Conservation (phyloP, 2,888 invertebrate species). For the Siphonodentalium dalli region DNA sequence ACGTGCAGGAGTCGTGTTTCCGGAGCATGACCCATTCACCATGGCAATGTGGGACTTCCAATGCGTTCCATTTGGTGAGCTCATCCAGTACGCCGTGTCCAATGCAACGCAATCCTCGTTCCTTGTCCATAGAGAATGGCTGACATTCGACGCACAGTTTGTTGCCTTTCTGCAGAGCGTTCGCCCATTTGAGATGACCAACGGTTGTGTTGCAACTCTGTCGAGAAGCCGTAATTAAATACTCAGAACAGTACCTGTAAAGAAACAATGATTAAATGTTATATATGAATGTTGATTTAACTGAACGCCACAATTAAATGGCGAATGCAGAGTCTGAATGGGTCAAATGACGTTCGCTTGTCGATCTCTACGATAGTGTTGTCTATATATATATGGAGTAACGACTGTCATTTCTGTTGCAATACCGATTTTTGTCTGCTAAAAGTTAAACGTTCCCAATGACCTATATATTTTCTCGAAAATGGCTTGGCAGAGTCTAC, state of each 20-base stretch:
- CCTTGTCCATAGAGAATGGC: slow-evolving; percentile 78
- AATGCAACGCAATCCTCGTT: slow-evolving; percentile 77
- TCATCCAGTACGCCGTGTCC: slow-evolving; percentile 82
- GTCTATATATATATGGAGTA: too few relatives aligned
- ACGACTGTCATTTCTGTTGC: too few relatives aligned
- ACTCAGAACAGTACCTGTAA: slow-evolving; percentile 86
- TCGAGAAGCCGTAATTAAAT: slow-evolving; percentile 72
- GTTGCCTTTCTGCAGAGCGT: slow-evolving; percentile 68
- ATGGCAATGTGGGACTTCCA: slow-evolving; percentile 84
- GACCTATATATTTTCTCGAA: too few relatives aligned
- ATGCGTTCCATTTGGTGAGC: slow-evolving; percentile 82
- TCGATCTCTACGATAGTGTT: too few relatives aligned
- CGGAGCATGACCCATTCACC: slow-evolving; percentile 80
- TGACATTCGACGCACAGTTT: slow-evolving; percentile 84
- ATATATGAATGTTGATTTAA: neutral
- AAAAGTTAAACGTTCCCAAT: too few relatives aligned
- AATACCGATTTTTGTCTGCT: too few relatives aligned
- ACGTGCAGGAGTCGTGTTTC: slow-evolving; percentile 54
- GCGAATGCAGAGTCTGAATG: too few relatives aligned
- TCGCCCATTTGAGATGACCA: slow-evolving; percentile 63
- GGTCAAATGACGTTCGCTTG: neutral
- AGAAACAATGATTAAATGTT: neutral
- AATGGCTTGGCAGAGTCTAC: too few relatives aligned
- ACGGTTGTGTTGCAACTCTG: slow-evolving; percentile 70
- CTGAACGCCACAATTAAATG: too few relatives aligned